A percentile compares a stretch with the other conserved stretches of the same genome.
phyloP scores from a whole-genome alignment of 2,888 invertebrate species.

The Cartodere bifasciata region DNA sequence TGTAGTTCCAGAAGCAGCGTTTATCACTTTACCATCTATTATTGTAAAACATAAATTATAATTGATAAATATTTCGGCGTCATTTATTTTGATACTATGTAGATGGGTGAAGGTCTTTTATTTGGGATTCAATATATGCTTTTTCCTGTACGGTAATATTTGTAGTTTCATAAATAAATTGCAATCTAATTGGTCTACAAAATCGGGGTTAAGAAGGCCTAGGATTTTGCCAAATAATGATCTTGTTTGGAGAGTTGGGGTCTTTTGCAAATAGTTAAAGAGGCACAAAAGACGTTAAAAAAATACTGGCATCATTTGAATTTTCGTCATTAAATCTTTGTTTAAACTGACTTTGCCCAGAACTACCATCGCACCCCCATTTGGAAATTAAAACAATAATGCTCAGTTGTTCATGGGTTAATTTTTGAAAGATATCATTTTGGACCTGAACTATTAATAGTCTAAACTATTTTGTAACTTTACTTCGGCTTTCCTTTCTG shows the following conservation, averaged over 20 bases:
- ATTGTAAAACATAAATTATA: slow-evolving; percentile 20
- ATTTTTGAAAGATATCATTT: neutral
- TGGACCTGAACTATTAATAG: slow-evolving; percentile 1
- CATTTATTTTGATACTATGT: slow-evolving; percentile 2
- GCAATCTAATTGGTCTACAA: slow-evolving; percentile 22
- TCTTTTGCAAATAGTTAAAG: slow-evolving; percentile 19
- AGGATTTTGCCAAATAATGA: slow-evolving; percentile 23
- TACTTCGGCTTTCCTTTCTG: slow-evolving; percentile 16
- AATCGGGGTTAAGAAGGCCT: slow-evolving; percentile 20
- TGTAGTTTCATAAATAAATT: slow-evolving; percentile 21
- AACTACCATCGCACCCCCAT: slow-evolving; percentile 5
- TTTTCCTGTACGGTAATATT: too few species aligned
- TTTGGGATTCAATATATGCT: slow-evolving; percentile 1
- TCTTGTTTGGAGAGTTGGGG: slow-evolving; percentile 15
- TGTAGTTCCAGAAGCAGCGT: slow-evolving; percentile 13
- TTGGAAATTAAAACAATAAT: slow-evolving; percentile 3
- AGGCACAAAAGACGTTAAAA: slow-evolving; percentile 22
- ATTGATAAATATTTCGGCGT: slow-evolving; percentile 10
- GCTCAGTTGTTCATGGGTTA: neutral
- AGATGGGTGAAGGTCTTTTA: slow-evolving; percentile 2
- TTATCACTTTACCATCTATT: slow-evolving; percentile 21
- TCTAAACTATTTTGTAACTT: slow-evolving; percentile 5
- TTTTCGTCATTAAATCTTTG: slow-evolving; percentile 13
- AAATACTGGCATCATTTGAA: slow-evolving; percentile 19
- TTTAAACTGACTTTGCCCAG: slow-evolving; percentile 14